These are phyloP conservation scores for Cantharis rustica DNA, from an alignment of 2,888 invertebrate genomes.

Conservation along the genomic window DNA sequence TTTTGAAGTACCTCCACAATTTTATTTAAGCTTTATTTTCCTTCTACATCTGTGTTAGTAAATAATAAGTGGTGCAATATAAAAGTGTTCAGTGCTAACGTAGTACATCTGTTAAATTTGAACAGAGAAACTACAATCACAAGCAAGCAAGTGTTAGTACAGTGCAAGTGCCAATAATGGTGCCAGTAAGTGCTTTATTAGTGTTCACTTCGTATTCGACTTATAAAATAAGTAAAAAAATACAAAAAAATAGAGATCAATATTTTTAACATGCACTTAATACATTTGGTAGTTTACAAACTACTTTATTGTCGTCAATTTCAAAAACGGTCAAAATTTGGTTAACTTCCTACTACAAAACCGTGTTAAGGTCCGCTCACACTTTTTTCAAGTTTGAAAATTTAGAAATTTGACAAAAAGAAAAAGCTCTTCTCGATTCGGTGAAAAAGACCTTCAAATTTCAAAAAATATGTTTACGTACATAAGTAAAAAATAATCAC, in stretches of 20 bases:
- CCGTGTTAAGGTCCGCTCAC: not conserved
- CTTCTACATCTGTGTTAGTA: not conserved
- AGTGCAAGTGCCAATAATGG: conserved; percentile 25
- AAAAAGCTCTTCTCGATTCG: not conserved
- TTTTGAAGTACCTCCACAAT: not conserved
- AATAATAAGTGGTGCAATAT: not conserved
- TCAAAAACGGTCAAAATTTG: not conserved
- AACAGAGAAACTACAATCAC: conserved; percentile 5
- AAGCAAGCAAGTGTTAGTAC: conserved; percentile 25
- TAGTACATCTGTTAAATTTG: not conserved
- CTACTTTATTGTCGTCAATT: conserved; percentile 20
- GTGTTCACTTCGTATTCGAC: conserved; percentile 16
- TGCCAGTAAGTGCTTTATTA: conserved; percentile 19
- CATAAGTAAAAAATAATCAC: not conserved
- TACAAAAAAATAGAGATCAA: conserved; percentile 27
- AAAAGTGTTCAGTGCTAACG: not conserved
- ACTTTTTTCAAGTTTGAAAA: not conserved
- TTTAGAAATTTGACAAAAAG: not conserved
- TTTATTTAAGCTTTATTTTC: not conserved
- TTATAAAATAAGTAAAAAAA: conserved; percentile 16
- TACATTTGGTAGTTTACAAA: conserved; percentile 18
- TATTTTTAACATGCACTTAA: conserved; percentile 18
- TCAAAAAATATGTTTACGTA: not conserved
- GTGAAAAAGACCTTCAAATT: not conserved
- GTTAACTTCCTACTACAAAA: not conserved